phyloP scores from a whole-genome alignment of 1,140 invertebrate genomes.

The Melipona quadrifasciata region DNA sequence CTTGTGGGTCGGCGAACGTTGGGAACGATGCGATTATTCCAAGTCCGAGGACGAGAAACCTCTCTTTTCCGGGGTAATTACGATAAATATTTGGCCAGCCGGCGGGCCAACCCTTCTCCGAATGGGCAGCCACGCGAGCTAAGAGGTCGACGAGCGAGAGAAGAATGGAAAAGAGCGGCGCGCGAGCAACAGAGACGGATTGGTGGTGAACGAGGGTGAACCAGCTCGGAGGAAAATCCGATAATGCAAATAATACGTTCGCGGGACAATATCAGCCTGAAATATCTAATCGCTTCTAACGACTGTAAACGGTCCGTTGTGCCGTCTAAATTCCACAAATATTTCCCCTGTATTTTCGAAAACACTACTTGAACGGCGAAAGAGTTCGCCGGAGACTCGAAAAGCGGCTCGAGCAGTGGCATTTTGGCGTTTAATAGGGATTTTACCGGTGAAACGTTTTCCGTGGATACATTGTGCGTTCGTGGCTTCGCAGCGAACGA shows the following conservation, averaged over 20 bases:
- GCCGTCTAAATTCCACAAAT: slow-evolving; percentile 77
- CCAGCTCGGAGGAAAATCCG: slow-evolving; percentile 54
- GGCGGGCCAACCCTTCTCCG: slow-evolving; percentile 77
- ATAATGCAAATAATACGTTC: slow-evolving; percentile 62
- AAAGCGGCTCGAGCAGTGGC: neutral
- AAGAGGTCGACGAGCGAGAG: slow-evolving; percentile 63
- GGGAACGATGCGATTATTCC: slow-evolving; percentile 36
- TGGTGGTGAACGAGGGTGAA: neutral
- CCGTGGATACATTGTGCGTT: neutral
- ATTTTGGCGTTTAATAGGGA: neutral
- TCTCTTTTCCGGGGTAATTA: slow-evolving; percentile 73
- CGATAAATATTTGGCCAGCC: slow-evolving; percentile 82
- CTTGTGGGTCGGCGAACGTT: slow-evolving; percentile 54
- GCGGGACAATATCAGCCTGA: slow-evolving; percentile 59
- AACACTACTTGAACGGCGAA: slow-evolving; percentile 56
- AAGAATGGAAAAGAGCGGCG: neutral
- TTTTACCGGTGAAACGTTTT: neutral
- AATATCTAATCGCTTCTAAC: slow-evolving; percentile 76
- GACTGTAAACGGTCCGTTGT: slow-evolving; percentile 53
- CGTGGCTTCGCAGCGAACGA: neutral
- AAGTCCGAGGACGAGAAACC: slow-evolving; percentile 46
- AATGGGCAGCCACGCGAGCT: slow-evolving; percentile 74
- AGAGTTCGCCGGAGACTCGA: neutral
- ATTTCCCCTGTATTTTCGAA: slow-evolving; percentile 78
- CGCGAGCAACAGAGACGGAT: neutral